These are phyloP conservation scores for Bimastos eiseni DNA, from an alignment of 2,888 invertebrate genomes.

Conservation along the genomic window DNA sequence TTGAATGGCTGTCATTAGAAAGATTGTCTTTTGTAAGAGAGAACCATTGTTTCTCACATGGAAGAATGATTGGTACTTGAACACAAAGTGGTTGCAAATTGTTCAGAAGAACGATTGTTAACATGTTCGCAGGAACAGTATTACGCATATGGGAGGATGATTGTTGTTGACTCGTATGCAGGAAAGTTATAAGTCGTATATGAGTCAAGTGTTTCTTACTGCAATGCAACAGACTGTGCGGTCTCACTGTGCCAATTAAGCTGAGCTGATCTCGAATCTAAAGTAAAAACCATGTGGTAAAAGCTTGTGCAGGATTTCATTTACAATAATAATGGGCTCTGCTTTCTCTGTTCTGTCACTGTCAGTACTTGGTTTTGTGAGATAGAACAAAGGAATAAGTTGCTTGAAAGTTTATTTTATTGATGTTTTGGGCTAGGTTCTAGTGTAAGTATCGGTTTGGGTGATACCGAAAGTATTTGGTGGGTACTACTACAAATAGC, in stretches of 20 bases:
- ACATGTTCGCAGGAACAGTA: background rate
- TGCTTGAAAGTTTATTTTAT: background rate
- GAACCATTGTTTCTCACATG: background rate
- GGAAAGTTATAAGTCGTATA: too few relatives aligned
- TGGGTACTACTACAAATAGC: background rate
- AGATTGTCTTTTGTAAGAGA: background rate
- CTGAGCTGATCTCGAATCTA: background rate
- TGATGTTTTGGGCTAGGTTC: background rate
- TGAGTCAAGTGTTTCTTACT: background rate
- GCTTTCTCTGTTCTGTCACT: background rate
- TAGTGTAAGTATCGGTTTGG: background rate
- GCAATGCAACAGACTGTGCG: background rate
- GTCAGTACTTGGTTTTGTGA: background rate
- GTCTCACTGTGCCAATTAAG: constrained; percentile 9
- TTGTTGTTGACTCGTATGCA: background rate
- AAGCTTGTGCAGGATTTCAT: background rate
- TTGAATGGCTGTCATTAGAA: too few relatives aligned
- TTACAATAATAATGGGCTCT: background rate
- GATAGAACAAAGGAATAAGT: background rate
- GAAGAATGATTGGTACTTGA: background rate
- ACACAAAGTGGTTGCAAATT: background rate
- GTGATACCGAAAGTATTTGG: background rate
- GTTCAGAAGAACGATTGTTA: background rate
- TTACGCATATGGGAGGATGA: background rate
- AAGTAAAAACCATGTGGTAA: background rate